Evolutionary conservation across 2,113 vertebrate genomes (phyloP).

Genomic region (Vireo altiloquus): DNA sequence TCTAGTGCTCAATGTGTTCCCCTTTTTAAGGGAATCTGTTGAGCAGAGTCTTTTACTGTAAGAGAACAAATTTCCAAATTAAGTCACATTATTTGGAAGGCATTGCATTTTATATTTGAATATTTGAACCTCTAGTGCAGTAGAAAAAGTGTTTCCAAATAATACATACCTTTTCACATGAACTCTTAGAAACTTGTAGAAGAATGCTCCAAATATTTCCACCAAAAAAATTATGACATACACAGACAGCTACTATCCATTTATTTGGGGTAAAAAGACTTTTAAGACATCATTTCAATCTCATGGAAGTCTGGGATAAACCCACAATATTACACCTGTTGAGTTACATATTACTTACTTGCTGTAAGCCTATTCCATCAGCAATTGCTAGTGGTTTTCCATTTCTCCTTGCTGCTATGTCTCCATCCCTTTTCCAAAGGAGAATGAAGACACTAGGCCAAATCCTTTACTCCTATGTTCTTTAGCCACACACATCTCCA

Average conservation of each 20-base stretch:
- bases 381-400: neutral
- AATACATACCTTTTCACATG: neutral
- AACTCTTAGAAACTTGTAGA: neutral
- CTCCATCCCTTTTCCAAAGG: neutral
- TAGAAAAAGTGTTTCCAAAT: neutral
- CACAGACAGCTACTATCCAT: rapidly evolving
- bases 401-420: neutral
- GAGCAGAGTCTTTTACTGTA: neutral
- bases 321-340: neutral
- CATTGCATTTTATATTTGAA: neutral
- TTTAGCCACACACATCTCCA: neutral
- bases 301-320: neutral
- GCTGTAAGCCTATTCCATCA: neutral
- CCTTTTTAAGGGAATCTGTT: neutral
- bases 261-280: neutral
- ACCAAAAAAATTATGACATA: neutral
- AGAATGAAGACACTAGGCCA: neutral
- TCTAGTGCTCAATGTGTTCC: neutral
- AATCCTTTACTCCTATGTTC: neutral
- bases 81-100: neutral
- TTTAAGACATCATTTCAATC: neutral
- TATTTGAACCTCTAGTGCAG: neutral
- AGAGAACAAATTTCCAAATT: neutral
- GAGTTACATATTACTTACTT: neutral
- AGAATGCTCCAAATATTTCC: neutral